Percentiles rank a stretch among this genome's conserved stretches.
phyloP scores from a whole-genome alignment of 2,113 vertebrate genomes.

The Galbula dea region DNA sequence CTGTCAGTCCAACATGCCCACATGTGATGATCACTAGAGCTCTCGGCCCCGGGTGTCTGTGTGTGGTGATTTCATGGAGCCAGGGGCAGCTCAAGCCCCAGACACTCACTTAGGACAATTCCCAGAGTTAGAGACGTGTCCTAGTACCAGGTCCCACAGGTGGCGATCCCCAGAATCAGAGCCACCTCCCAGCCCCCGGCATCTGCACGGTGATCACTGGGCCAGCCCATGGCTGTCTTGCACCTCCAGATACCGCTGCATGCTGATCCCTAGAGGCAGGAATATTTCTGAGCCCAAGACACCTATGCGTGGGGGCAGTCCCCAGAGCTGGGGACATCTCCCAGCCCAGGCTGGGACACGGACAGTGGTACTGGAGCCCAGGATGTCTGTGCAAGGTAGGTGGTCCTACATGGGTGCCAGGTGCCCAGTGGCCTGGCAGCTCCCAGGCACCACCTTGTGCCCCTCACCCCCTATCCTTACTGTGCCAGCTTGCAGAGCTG shows the following conservation, averaged over 20 bases:
- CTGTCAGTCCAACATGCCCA: neutral
- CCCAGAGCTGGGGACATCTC: neutral
- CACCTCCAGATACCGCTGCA: neutral
- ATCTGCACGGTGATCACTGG: neutral
- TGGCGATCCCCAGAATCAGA: neutral
- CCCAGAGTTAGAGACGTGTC: neutral
- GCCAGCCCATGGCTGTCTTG: neutral
- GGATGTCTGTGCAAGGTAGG: neutral
- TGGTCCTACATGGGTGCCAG: neutral
- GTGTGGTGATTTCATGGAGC: neutral
- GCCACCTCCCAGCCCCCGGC: neutral
- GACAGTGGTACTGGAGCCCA: rapidly evolving
- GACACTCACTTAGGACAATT: neutral
- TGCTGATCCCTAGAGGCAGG: neutral
- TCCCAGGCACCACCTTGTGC: slow-evolving; percentile 30
- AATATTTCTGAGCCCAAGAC: neutral
- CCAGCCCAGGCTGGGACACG: neutral
- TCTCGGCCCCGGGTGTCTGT: neutral
- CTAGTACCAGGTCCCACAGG: neutral
- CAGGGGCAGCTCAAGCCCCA: neutral
- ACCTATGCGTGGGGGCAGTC: neutral
- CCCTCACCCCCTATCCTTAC: neutral
- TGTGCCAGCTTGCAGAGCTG: neutral
- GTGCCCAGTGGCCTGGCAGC: neutral
- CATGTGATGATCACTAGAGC: rapidly evolving